Conservation (phyloP, 2,797 vertebrate genomes). For the Odontamblyopus rebecca region DNA sequence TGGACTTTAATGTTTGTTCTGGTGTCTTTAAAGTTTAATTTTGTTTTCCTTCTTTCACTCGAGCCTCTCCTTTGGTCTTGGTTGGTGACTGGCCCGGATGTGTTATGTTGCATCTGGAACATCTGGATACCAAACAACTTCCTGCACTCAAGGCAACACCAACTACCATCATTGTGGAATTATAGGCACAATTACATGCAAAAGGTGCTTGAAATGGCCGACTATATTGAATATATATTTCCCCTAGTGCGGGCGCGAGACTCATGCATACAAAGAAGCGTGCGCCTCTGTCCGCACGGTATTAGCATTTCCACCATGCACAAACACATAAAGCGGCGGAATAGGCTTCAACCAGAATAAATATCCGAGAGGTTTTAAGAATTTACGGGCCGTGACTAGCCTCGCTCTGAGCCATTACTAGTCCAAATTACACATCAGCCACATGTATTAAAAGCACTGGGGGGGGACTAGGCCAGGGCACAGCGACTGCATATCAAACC, state of each 20-base stretch:
- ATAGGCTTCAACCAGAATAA: constrained; percentile 7
- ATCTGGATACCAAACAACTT: neutral
- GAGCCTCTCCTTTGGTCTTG: neutral
- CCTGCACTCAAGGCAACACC: neutral
- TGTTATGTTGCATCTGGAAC: neutral
- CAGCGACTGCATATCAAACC: constrained; percentile 24
- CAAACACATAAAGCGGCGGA: constrained; percentile 8
- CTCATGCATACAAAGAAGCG: constrained; percentile 15
- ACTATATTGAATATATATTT: neutral
- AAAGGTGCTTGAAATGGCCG: neutral
- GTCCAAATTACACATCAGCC: constrained; percentile 31
- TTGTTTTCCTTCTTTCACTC: neutral
- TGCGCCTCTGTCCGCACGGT: constrained; percentile 11
- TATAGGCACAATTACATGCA: constrained; percentile 2
- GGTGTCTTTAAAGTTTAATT: too few relatives aligned
- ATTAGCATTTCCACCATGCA: constrained; percentile 17
- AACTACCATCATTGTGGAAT: neutral
- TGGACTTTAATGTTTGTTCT: too few relatives aligned
- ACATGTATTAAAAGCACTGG: constrained; percentile 30
- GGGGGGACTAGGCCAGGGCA: constrained; percentile 16
- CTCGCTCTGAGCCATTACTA: constrained; percentile 17
- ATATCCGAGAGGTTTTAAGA: constrained; percentile 23
- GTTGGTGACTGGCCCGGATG: neutral
- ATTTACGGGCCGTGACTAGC: constrained; percentile 28
- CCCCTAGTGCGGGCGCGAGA: neutral